Base-by-base conservation (phyloP, 2,797 vertebrate species). In the Malacoraja senta region DNA sequence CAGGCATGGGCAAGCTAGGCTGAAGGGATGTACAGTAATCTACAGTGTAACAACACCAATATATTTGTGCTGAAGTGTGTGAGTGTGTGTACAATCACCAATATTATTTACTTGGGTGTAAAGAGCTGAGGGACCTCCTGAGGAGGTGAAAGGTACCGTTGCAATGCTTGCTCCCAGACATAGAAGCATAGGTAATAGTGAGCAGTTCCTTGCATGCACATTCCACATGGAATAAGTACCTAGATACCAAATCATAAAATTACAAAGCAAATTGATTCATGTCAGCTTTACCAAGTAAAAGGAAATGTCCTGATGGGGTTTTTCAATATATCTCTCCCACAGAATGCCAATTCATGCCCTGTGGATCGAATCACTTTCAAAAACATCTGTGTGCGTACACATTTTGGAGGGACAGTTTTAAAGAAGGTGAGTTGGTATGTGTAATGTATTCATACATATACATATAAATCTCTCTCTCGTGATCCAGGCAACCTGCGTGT, bases 261-360 rank as follows among this genome's bases (percentile, higher is more conserved):
- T 88, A 4, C 21, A 76, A 74, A n/a, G 90, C 90, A 92, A 3
- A 72, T 71, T 72, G 65, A 24, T 71, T 74, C 44, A 44, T 17
- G 2, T 3, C 32, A 74, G 1, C 21, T 91, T 72, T 24, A 24
- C 24, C 38, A 91, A 72, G 68, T 24, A 44, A 44, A 53, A 53
- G 13, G 71, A 53, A 92, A 53, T 68, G 1, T 9, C 19, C 19
- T 35, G 63, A 88, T 88, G n/a, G 17, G 44, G 65, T 65, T 88
- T 53, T 92, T 74, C 72, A 92, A 53, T 76, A 53, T 74, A 63
- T 24, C 63, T 26, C 76, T 44, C 94, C 88, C 12, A 71, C 95
- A 99, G 99, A 99, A 99, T 94, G 98, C 98, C 76, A 99, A 98
- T 94, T 99, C 98, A 0, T 99, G 99, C 94, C 99, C 99, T 0